These are phyloP conservation scores for Geococcyx californianus DNA, from an alignment of 2,113 vertebrate species.

Conservation along the genomic window DNA sequence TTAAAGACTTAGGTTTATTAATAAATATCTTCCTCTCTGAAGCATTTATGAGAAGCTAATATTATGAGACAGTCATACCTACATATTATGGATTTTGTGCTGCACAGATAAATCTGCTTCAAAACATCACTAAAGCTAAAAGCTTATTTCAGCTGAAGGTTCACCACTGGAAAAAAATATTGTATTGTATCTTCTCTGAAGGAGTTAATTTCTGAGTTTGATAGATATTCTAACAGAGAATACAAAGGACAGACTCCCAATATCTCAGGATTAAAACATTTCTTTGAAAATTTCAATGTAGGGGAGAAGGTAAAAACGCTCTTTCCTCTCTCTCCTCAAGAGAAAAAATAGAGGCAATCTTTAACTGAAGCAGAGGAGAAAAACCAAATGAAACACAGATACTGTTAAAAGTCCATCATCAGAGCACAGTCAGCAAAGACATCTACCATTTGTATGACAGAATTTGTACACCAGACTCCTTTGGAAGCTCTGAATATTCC, in stretches of 20 bases:
- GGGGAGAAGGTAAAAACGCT: background rate
- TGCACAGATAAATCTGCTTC: background rate
- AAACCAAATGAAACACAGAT: background rate
- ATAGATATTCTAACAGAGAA: background rate
- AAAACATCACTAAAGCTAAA: background rate
- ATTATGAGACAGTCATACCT: background rate
- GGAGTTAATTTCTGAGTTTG: background rate
- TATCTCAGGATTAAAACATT: background rate
- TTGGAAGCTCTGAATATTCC: background rate
- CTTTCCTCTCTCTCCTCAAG: background rate
- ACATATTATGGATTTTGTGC: background rate
- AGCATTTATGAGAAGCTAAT: background rate
- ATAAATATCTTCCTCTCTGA: background rate
- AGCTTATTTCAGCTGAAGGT: background rate
- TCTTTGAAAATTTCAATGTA: background rate
- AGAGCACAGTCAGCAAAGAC: background rate
- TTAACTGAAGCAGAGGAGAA: background rate
- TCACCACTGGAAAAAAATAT: background rate
- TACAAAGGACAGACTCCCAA: background rate
- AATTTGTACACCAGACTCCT: background rate
- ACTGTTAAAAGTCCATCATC: background rate
- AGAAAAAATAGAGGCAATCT: background rate
- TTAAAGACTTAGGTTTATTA: background rate
- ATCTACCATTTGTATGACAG: background rate
- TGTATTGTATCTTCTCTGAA: background rate